Conservation (phyloP, 2,888 invertebrate genomes). For the Dynastes hyllus region DNA sequence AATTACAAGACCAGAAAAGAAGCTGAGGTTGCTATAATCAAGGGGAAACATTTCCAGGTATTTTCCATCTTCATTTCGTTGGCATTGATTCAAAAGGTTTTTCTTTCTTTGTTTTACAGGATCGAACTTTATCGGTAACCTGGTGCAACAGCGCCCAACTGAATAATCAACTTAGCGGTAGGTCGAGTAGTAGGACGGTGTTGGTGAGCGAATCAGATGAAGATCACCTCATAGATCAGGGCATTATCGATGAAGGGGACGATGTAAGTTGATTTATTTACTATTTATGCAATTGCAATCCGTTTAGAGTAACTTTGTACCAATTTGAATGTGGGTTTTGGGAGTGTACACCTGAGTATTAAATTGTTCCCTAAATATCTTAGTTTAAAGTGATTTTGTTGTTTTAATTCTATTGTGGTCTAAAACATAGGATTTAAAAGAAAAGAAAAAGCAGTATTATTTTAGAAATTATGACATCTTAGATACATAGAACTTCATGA, state of each 20-base stretch:
- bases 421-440: too few relatives aligned
- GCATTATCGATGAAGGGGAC: constrained; percentile 50
- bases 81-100: too few relatives aligned
- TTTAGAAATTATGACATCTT: too few relatives aligned
- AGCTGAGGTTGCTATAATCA: constrained; percentile 84
- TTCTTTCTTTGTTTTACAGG: constrained; percentile 59
- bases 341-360: too few relatives aligned
- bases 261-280: constrained; percentile 48
- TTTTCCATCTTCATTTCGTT: too few relatives aligned
- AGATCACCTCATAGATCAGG: constrained; percentile 69
- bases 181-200: constrained; percentile 62
- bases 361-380: too few relatives aligned
- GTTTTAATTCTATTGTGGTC: too few relatives aligned
- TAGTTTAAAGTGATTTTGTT: too few relatives aligned
- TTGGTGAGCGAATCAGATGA: constrained; percentile 69
- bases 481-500: too few relatives aligned
- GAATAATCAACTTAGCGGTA: constrained; percentile 64
- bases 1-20: constrained; percentile 85
- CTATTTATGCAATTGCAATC: background rate
- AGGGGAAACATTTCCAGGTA: constrained; percentile 85
- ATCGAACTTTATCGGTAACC: constrained; percentile 69
- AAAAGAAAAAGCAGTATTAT: too few relatives aligned
- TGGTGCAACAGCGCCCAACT: constrained; percentile 66
- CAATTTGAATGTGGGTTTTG: background rate
- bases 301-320: background rate